phyloP scores from a whole-genome alignment of 1,140 invertebrate species.

The Chlorops oryzae region DNA sequence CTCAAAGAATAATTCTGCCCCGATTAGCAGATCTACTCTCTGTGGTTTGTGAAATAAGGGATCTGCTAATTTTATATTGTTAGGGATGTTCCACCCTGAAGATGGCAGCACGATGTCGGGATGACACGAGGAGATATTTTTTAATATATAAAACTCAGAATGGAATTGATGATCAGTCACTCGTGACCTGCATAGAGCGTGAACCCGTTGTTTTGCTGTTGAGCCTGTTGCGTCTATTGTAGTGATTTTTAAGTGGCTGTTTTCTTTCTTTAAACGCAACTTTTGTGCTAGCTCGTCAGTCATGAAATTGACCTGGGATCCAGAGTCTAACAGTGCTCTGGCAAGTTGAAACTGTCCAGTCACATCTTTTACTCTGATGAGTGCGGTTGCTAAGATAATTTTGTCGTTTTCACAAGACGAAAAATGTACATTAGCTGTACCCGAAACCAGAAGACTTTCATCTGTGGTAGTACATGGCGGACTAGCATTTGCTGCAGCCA shows the following conservation, averaged over 20 bases:
- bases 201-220: background rate
- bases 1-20: no score
- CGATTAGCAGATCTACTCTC: no score
- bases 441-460: no score
- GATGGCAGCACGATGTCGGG: background rate
- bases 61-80: slow-evolving; percentile 25
- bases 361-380: background rate
- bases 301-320: slow-evolving; percentile 10
- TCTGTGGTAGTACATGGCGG: no score
- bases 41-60: slow-evolving; percentile 22
- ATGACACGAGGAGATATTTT: slow-evolving; percentile 2
- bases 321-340: slow-evolving; percentile 8
- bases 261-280: background rate
- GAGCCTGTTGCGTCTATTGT: background rate
- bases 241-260: slow-evolving; percentile 1
- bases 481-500: background rate
- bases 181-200: background rate
- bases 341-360: slow-evolving; percentile 5
- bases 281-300: slow-evolving; percentile 9
- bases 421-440: no score
- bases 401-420: no score
- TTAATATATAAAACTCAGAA: slow-evolving; percentile 7
- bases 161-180: slow-evolving; percentile 1
- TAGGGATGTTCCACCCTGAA: slow-evolving; percentile 16
- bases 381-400: slow-evolving; percentile 7